Conservation (phyloP, 2,113 vertebrate genomes). For the Macquaria australasica region DNA sequence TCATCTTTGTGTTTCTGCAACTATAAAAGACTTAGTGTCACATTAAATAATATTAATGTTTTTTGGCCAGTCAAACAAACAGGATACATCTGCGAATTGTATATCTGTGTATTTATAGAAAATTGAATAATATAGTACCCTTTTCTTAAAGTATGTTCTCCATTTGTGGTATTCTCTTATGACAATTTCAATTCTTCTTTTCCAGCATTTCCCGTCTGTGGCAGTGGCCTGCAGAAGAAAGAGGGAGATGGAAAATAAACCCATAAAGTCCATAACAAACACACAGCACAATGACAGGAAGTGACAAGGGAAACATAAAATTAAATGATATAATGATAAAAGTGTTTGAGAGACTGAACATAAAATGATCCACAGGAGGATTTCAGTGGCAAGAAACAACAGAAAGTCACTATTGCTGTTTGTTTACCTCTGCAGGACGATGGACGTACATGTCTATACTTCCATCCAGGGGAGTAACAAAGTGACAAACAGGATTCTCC, state of each 20-base stretch:
- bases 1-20: conserved; percentile 98
- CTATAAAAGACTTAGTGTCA: conserved; percentile 72
- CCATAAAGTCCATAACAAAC: neutral
- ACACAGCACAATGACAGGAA: conserved; percentile 27
- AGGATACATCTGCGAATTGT: neutral
- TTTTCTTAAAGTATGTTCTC: conserved; percentile 99
- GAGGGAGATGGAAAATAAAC: conserved; percentile 14
- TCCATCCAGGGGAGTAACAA: conserved; percentile 94
- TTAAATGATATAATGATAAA: conserved; percentile 8
- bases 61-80: conserved; percentile 1
- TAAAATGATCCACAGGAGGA: neutral
- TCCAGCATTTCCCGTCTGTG: conserved; percentile 95
- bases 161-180: conserved; percentile 98
- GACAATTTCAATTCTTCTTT: conserved; percentile 95
- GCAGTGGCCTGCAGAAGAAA: conserved; percentile 86
- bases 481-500: conserved; percentile 96
- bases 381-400: neutral
- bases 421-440: conserved; percentile 89
- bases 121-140: conserved; percentile 83
- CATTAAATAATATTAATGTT: conserved; percentile 15
- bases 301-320: neutral
- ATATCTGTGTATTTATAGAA: neutral
- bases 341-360: neutral
- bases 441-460: conserved; percentile 90
- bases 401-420: neutral